Conservation (phyloP, 1,140 invertebrate genomes). For the Forficula auricularia region DNA sequence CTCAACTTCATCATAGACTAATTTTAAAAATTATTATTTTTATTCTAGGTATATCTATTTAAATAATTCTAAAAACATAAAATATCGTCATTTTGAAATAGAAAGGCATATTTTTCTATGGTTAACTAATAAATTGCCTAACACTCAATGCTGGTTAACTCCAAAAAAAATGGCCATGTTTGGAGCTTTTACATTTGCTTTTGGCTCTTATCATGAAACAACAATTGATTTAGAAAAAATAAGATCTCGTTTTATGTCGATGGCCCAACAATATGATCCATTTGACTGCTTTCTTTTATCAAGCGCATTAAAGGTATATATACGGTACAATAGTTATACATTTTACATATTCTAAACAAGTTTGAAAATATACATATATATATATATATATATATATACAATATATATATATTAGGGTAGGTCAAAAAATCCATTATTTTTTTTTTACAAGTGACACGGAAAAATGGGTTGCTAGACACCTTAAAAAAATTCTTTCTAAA, state of each 20-base stretch:
- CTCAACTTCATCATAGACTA: too few species aligned
- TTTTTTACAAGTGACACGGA: too few species aligned
- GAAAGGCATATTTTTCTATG: constrained; percentile 25
- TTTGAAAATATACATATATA: too few species aligned
- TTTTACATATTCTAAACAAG: too few species aligned
- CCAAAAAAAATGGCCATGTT: constrained; percentile 24
- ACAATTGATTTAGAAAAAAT: constrained; percentile 17
- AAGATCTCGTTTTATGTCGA: constrained; percentile 20
- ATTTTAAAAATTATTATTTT: too few species aligned
- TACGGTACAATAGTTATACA: too few species aligned
- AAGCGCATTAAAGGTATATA: constrained; percentile 1
- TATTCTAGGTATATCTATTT: constrained; percentile 33
- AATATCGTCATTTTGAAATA: constrained; percentile 25
- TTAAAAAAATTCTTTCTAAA: too few species aligned
- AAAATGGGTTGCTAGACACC: too few species aligned
- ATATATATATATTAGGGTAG: too few species aligned
- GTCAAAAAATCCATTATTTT: too few species aligned
- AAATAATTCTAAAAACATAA: constrained; percentile 28
- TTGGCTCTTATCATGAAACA: constrained; percentile 21
- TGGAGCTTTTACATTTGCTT: constrained; percentile 28
- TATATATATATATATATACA: too few species aligned
- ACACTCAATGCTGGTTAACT: constrained; percentile 19
- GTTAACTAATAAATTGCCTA: constrained; percentile 23
- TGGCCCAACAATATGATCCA: constrained; percentile 15
- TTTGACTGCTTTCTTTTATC: too few species aligned